Conservation (phyloP, 2,888 invertebrate genomes). For the Catocala nupta region DNA sequence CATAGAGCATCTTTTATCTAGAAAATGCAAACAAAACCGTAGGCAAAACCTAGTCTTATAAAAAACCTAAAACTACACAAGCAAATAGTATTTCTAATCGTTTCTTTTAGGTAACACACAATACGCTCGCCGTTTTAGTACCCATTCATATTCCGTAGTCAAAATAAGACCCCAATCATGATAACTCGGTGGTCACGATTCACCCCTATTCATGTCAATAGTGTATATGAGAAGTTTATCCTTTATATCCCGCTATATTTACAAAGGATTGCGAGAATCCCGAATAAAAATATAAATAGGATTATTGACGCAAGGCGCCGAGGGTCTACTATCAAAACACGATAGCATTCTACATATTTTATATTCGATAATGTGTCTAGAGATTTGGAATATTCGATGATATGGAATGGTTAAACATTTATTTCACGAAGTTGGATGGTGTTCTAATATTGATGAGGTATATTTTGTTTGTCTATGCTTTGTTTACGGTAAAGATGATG, state of each 20-base stretch:
- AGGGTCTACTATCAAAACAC: slow-evolving; percentile 30
- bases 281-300: slow-evolving; percentile 43
- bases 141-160: slow-evolving; percentile 14
- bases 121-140: too few species aligned
- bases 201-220: slow-evolving; percentile 42
- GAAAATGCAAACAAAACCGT: too few species aligned
- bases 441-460: too few species aligned
- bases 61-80: too few species aligned
- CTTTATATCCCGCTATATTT: slow-evolving; percentile 53
- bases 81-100: too few species aligned
- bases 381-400: slow-evolving; percentile 19
- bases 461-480: too few species aligned
- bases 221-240: slow-evolving; percentile 41
- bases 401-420: slow-evolving; percentile 25
- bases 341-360: slow-evolving; percentile 34
- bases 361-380: slow-evolving; percentile 26
- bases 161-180: slow-evolving; percentile 18
- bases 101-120: too few species aligned
- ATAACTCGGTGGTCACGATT: slow-evolving; percentile 33
- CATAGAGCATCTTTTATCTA: too few species aligned
- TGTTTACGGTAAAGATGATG: too few species aligned
- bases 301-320: slow-evolving; percentile 40
- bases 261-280: slow-evolving; percentile 50
- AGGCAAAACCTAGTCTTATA: too few species aligned
- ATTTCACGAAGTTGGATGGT: background rate